These are phyloP conservation scores for Xyrichtys novacula DNA, from an alignment of 2,797 vertebrate genomes.

Conservation along the genomic window DNA sequence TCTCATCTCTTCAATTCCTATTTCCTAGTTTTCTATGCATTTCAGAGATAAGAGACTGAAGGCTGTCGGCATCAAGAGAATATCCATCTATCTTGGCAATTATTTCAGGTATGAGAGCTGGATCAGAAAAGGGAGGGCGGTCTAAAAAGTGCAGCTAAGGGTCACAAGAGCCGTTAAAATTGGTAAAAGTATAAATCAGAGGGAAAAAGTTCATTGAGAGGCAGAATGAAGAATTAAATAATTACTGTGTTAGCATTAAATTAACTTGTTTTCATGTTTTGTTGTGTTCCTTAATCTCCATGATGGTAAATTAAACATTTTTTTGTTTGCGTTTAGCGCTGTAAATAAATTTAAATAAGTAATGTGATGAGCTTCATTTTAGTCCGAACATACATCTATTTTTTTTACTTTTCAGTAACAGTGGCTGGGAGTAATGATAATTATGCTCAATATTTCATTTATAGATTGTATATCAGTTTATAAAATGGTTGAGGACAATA, in stretches of 20 bases:
- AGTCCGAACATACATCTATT: no score
- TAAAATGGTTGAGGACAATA: no score
- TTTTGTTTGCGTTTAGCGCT: not conserved
- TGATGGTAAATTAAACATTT: not conserved
- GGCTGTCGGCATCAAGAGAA: slow-evolving; percentile 28
- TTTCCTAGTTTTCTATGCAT: slow-evolving; percentile 27
- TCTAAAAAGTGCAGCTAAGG: not conserved
- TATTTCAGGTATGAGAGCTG: slow-evolving; percentile 3
- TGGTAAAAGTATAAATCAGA: not conserved
- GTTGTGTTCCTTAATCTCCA: not conserved
- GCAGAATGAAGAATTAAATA: no score
- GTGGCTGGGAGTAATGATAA: no score
- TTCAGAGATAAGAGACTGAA: slow-evolving; percentile 21
- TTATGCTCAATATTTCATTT: no score
- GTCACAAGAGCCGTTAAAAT: not conserved
- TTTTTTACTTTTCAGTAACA: no score
- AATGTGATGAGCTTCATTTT: no score
- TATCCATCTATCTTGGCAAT: slow-evolving; percentile 39
- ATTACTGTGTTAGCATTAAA: not conserved
- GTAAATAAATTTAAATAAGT: not conserved
- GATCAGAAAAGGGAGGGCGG: not conserved
- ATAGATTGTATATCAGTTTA: no score
- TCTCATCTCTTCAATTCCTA: slow-evolving; percentile 34
- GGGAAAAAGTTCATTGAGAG: no score
- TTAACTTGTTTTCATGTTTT: not conserved